Conservation (phyloP, 2,888 invertebrate genomes). For the Dione juno region DNA sequence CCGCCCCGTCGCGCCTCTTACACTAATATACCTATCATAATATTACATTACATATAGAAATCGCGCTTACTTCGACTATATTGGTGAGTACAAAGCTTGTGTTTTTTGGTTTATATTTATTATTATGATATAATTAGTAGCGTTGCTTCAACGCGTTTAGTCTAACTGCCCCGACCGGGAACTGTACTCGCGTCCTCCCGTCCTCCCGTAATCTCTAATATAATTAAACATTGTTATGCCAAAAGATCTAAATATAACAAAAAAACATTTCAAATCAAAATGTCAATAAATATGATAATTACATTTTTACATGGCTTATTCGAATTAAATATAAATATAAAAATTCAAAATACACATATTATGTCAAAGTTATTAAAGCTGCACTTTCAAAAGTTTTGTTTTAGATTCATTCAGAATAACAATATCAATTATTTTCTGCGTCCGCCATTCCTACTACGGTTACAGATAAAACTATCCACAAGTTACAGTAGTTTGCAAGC, state of each 20-base stretch:
- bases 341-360: not conserved
- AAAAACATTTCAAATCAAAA: not conserved
- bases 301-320: conserved; percentile 16
- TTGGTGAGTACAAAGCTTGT: conserved; percentile 75
- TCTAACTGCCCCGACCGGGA: conserved; percentile 4
- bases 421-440: not conserved
- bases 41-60: conserved; percentile 73
- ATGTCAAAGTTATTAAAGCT: conserved; percentile 17
- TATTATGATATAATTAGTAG: conserved; percentile 51
- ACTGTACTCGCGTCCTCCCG: not conserved
- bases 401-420: not conserved
- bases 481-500: conserved; percentile 13
- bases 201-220: too few species aligned
- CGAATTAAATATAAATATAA: not conserved
- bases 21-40: conserved; percentile 49
- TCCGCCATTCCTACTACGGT: not conserved
- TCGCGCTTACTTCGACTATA: conserved; percentile 66
- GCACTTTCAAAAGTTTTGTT: not conserved
- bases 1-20: not conserved
- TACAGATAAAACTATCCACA: conserved; percentile 18
- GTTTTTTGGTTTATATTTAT: conserved; percentile 68
- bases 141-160: conserved; percentile 10
- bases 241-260: not conserved
- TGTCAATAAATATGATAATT: not conserved
- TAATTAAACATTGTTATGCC: not conserved